Base-by-base conservation (phyloP, 2,888 invertebrate species). In the Eurois occulta region DNA sequence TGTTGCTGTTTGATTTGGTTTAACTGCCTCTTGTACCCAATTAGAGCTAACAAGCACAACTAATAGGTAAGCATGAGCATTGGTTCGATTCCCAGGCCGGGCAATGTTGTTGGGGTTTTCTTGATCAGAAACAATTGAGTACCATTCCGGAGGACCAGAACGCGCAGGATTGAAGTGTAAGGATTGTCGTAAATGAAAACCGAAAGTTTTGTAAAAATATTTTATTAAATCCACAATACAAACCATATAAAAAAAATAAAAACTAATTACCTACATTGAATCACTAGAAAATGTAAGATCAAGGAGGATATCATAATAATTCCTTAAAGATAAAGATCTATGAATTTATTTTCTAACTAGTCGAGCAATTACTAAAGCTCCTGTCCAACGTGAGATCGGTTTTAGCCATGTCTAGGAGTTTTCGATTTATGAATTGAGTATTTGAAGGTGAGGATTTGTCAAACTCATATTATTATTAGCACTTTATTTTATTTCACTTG, bases 241-340 rank as follows among this genome's bases (percentile, higher is more conserved):
- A 41, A 32, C 16, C 16, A 32, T 64, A 46, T 2, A 67, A 80
- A 74, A 66, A 48, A 16, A 43, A 52, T 38, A 46, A 46, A 60
- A 35, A 38, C 6, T 67, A 32, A 32, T 7, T 41, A 35, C 3
- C 7, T 43, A 72, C 0, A 48, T 35, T 41, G 1, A 32, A 72
- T 70, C 71, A 73, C 67, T 74, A 71, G 69, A 78, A 62, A 67
- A 64, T 64, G 0, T 41, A 80, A 78, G 48, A 80, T 78, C 78
- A 41, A 35, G 72, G 11, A 4, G 38, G 21, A 21, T 60, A 41
- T 11, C 24, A 60, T 73, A 46, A 46, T 28, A 38, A 46, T 35
- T 10, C 24, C 48, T 24, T 41, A 66, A 32, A 62, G n/a, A 78
- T 38, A 7, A 41, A 43, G 16, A 43, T 62, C 3, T 62, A 32